These are phyloP conservation scores for Reticulitermes lucifugus DNA, from an alignment of 2,888 invertebrate species.

Conservation along the genomic window DNA sequence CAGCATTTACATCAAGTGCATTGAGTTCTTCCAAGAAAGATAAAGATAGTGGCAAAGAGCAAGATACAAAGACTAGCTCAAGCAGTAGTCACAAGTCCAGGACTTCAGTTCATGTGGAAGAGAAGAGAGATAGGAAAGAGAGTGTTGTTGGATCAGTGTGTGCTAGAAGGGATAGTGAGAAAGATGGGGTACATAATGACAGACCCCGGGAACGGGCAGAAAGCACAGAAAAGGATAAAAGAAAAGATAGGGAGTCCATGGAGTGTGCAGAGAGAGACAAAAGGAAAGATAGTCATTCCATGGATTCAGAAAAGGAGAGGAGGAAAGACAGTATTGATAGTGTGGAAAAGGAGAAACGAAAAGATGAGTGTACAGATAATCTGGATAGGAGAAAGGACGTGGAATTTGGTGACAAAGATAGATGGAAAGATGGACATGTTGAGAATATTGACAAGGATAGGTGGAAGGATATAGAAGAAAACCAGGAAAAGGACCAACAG, in stretches of 20 bases:
- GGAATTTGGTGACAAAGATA: conserved; percentile 47
- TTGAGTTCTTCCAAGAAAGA: conserved; percentile 47
- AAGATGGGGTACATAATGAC: conserved; percentile 56
- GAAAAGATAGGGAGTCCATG: conserved; percentile 52
- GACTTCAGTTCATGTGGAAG: conserved; percentile 33
- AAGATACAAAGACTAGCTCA: conserved; percentile 38
- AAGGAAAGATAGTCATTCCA: conserved; percentile 53
- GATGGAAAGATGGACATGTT: conserved; percentile 48
- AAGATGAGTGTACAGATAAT: conserved; percentile 50
- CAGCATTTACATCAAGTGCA: background rate
- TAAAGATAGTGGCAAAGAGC: conserved; percentile 41
- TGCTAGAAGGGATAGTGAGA: conserved; percentile 59
- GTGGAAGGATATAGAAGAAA: conserved; percentile 51
- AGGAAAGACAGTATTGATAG: conserved; percentile 58
- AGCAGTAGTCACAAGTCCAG: conserved; percentile 42
- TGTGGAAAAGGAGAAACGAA: conserved; percentile 56
- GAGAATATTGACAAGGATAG: conserved; percentile 49
- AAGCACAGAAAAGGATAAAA: conserved; percentile 55
- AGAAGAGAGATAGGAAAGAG: conserved; percentile 48
- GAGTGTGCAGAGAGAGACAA: conserved; percentile 57
- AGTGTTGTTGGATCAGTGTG: conserved; percentile 44
- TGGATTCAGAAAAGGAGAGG: conserved; percentile 56
- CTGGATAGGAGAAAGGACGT: conserved; percentile 49
- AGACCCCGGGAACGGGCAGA: conserved; percentile 53
- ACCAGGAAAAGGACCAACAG: conserved; percentile 45